Conservation (phyloP, 2,797 vertebrate species). For the Acipenser ruthenus region DNA sequence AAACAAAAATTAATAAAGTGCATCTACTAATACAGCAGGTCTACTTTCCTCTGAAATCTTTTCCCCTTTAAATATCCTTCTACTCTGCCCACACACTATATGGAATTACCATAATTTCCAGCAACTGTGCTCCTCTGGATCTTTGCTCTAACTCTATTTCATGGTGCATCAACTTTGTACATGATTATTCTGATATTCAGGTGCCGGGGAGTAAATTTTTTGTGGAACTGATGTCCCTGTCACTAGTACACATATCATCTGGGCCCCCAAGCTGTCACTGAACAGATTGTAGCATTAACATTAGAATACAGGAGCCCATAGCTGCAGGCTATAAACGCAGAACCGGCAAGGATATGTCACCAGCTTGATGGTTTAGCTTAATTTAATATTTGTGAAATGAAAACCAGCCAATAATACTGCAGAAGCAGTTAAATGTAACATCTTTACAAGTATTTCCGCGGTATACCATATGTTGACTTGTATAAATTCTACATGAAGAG, state of each 20-base stretch:
- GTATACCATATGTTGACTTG: conserved; percentile 45
- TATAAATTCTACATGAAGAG: no score
- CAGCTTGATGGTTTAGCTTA: conserved; percentile 61
- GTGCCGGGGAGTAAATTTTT: conserved; percentile 80
- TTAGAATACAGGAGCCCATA: conserved; percentile 61
- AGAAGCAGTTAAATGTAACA: conserved; percentile 57
- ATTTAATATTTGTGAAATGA: conserved; percentile 68
- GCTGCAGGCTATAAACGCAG: conserved; percentile 65
- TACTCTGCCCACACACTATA: conserved; percentile 43
- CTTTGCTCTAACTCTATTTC: conserved; percentile 75
- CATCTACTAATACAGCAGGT: no score
- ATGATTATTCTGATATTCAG: conserved; percentile 78
- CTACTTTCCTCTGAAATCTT: not conserved
- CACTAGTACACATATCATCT: conserved; percentile 67
- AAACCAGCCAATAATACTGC: conserved; percentile 60
- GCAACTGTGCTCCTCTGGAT: conserved; percentile 70
- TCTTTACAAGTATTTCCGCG: conserved; percentile 39
- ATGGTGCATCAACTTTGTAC: conserved; percentile 70
- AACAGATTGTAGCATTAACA: conserved; percentile 83
- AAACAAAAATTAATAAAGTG: not conserved
- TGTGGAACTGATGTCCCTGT: conserved; percentile 88
- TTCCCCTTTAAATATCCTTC: not conserved
- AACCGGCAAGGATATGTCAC: conserved; percentile 71
- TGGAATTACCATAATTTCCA: conserved; percentile 78
- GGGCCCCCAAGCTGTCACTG: conserved; percentile 65